phyloP scores from a whole-genome alignment of 2,797 vertebrate genomes.

The Manis javanica region DNA sequence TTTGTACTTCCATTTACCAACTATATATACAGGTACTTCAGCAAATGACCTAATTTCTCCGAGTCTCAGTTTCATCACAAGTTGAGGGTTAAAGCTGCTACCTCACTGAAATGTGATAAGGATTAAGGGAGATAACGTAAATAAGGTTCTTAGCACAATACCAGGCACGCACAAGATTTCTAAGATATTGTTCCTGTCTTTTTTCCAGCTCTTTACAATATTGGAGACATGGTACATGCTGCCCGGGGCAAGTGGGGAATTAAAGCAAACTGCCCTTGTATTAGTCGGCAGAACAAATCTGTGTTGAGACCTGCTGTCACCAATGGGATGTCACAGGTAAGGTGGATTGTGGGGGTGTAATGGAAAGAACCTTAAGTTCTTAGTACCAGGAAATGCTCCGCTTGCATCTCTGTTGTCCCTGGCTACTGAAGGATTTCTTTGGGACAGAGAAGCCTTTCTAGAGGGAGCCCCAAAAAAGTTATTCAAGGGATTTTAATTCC shows the following conservation, averaged over 20 bases:
- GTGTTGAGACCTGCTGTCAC: conserved; percentile 94
- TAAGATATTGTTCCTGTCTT: conserved; percentile 25
- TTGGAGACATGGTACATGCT: conserved; percentile 99
- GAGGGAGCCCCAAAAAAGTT: not conserved
- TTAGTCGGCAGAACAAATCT: conserved; percentile 95
- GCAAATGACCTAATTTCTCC: conserved; percentile 14
- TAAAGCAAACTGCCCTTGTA: conserved; percentile 99
- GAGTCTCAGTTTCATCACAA: not conserved
- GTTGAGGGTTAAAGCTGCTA: not conserved
- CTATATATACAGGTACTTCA: not conserved
- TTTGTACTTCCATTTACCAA: conserved; percentile 5
- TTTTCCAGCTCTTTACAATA: conserved; percentile 96
- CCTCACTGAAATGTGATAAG: not conserved
- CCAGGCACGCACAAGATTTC: not conserved
- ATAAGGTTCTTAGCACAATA: not conserved
- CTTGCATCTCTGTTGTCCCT: conserved; percentile 1
- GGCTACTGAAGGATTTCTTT: not conserved
- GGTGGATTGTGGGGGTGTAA: not conserved
- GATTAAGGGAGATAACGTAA: not conserved
- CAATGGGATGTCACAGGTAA: conserved; percentile 98
- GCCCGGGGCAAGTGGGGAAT: conserved; percentile 99
- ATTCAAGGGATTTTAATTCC: conserved; percentile 43
- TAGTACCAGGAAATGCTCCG: not conserved
- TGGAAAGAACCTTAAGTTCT: conserved; percentile 15
- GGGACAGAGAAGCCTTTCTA: not conserved